These are phyloP conservation scores for Sylvietta virens DNA, from an alignment of 2,113 vertebrate genomes.

Conservation along the genomic window DNA sequence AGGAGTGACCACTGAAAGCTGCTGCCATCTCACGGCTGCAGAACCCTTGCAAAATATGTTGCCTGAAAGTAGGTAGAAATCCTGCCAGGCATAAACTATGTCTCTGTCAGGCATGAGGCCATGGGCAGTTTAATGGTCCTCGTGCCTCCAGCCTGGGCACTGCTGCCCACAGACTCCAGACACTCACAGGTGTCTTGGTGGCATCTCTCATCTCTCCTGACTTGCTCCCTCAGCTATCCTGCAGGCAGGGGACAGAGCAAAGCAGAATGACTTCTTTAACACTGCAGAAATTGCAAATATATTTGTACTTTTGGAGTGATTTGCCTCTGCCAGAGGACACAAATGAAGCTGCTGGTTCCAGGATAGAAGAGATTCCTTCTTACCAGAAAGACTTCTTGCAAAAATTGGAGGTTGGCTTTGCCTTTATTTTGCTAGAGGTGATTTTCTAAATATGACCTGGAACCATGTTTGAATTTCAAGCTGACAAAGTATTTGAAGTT, in stretches of 20 bases:
- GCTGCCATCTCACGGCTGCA: background rate
- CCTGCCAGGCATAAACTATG: background rate
- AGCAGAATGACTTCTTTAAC: background rate
- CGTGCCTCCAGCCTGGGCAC: background rate
- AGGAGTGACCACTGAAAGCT: background rate
- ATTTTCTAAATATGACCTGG: background rate
- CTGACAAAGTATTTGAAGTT: background rate
- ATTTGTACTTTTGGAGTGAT: background rate
- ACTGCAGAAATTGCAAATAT: background rate
- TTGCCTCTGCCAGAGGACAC: background rate
- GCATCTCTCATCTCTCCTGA: accelerated
- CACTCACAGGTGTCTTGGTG: accelerated
- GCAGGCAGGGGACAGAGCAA: background rate
- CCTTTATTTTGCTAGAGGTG: background rate
- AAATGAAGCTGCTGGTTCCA: background rate
- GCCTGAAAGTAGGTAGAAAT: background rate
- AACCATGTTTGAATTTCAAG: background rate
- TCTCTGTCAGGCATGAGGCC: background rate
- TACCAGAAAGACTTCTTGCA: background rate
- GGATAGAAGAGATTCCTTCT: background rate
- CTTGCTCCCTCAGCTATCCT: background rate
- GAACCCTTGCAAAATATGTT: background rate
- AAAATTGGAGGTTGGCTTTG: background rate
- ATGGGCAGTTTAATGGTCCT: too few species aligned
- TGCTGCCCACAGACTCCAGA: background rate